Percentiles rank a stretch among this genome's conserved stretches.
Evolutionary conservation across 2,888 invertebrate genomes (phyloP).

Genomic region (Acleris literana): DNA sequence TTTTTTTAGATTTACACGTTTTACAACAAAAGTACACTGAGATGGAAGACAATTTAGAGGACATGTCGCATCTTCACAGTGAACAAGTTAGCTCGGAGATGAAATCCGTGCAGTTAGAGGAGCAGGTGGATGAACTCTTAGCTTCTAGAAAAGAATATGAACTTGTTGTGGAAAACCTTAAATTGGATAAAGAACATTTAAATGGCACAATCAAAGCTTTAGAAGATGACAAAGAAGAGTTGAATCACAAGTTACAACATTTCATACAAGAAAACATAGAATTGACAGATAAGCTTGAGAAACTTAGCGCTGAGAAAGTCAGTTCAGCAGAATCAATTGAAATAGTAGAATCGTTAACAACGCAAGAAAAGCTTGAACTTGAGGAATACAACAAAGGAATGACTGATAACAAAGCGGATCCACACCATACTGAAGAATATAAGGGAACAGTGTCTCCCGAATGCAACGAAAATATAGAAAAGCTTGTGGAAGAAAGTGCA

Average conservation of each 20-base stretch:
- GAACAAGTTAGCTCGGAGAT: conserved; percentile 90
- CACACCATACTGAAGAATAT: conserved; percentile 47
- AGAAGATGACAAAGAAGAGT: conserved; percentile 84
- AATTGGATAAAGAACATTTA: conserved; percentile 81
- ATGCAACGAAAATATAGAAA: conserved; percentile 80
- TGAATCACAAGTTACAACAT: conserved; percentile 85
- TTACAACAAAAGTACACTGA: conserved; percentile 85
- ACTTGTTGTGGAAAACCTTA: conserved; percentile 75
- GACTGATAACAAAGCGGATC: conserved; percentile 52
- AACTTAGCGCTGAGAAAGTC: conserved; percentile 87
- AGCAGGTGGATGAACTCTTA: conserved; percentile 86
- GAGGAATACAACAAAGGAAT: conserved; percentile 86
- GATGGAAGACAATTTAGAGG: conserved; percentile 84
- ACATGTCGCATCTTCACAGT: conserved; percentile 85
- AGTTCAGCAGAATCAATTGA: conserved; percentile 90
- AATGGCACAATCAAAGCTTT: conserved; percentile 81
- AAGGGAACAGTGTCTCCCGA: conserved; percentile 53
- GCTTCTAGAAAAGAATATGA: conserved; percentile 77
- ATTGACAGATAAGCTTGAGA: conserved; percentile 88
- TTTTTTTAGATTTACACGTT: conserved; percentile 78
- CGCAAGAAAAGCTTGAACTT: conserved; percentile 87
- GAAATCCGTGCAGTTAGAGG: conserved; percentile 90
- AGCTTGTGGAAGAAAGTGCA: conserved; percentile 85
- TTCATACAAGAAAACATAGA: conserved; percentile 90
- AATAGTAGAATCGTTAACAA: conserved; percentile 88